phyloP scores from a whole-genome alignment of 2,113 vertebrate species.

The Xenus cinereus region DNA sequence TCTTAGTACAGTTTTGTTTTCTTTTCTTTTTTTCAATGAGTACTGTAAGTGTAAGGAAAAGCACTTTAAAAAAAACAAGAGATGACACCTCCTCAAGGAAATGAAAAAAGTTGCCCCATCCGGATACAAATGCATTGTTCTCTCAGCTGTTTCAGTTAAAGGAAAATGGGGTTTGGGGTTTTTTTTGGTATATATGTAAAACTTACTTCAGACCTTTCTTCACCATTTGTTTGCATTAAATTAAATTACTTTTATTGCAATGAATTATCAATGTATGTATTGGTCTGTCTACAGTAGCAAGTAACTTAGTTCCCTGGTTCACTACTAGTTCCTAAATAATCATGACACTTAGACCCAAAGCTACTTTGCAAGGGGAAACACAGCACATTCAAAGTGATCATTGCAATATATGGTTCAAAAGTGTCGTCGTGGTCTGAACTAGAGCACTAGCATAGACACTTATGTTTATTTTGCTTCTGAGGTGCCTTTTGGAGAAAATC shows the following conservation, averaged over 20 bases:
- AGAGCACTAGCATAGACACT: background rate
- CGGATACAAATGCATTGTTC: background rate
- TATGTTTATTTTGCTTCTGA: background rate
- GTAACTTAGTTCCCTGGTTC: background rate
- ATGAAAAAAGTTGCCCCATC: background rate
- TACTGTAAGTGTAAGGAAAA: background rate
- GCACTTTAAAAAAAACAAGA: background rate
- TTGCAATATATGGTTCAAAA: background rate
- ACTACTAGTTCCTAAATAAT: background rate
- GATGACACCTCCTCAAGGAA: background rate
- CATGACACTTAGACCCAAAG: background rate
- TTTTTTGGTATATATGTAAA: background rate
- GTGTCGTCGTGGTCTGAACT: background rate
- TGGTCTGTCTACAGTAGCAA: background rate
- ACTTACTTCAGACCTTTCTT: background rate
- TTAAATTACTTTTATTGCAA: background rate
- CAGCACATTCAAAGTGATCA: background rate
- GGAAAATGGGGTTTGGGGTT: background rate
- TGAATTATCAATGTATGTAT: background rate
- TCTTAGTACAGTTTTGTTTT: background rate
- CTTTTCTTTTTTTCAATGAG: background rate
- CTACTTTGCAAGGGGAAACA: background rate
- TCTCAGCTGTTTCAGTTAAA: background rate
- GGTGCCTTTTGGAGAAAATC: background rate
- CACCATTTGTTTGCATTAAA: background rate